phyloP scores from a whole-genome alignment of 1,140 invertebrate species.

The Drosophila setifemur region DNA sequence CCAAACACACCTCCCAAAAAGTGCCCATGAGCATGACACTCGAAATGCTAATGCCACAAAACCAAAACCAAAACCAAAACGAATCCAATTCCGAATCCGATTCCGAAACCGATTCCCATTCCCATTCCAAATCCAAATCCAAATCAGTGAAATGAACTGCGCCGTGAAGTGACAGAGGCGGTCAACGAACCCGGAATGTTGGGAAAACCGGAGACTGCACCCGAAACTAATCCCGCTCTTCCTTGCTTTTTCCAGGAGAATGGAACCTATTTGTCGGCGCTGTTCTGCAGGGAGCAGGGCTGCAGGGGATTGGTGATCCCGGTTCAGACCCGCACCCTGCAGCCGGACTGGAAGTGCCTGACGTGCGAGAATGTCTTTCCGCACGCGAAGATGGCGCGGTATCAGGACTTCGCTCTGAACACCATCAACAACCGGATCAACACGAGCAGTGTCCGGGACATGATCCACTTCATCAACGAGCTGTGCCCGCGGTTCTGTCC shows the following conservation, averaged over 20 bases:
- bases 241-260: constrained; percentile 62
- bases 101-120: neutral
- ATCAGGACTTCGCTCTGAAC: constrained; percentile 78
- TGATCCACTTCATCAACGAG: constrained; percentile 80
- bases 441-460: constrained; percentile 66
- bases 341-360: constrained; percentile 76
- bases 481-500: constrained; percentile 78
- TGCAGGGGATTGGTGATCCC: constrained; percentile 79
- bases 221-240: no score
- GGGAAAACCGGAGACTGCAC: no score
- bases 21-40: neutral
- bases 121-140: neutral
- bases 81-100: neutral
- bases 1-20: neutral
- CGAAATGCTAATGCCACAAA: constrained; percentile 2
- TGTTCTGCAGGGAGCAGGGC: constrained; percentile 73
- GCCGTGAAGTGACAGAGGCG: constrained; percentile 28
- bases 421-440: constrained; percentile 81
- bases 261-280: constrained; percentile 73
- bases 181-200: neutral
- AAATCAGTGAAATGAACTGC: neutral
- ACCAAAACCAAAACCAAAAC: no score
- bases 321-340: constrained; percentile 70
- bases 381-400: constrained; percentile 73
- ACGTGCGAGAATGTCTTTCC: constrained; percentile 73